A percentile compares a stretch with the other conserved stretches of the same genome.
Conservation (phyloP, 2,888 invertebrate genomes). For the Mesochorus sp. region DNA sequence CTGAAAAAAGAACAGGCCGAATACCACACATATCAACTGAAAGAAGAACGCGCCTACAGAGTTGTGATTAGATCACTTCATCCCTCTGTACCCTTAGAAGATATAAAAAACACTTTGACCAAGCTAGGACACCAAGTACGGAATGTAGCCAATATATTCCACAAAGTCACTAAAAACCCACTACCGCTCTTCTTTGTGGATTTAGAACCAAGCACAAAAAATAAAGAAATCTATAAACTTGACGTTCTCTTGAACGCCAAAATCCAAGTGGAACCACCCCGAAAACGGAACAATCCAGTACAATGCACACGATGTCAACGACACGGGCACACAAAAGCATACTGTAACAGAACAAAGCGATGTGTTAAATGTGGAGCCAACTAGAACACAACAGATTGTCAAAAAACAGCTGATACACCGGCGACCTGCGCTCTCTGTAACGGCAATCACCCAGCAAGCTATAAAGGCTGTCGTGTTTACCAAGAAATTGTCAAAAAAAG, state of each 20-base stretch:
- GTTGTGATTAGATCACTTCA: constrained; percentile 59
- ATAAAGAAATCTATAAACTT: constrained; percentile 59
- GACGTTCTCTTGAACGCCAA: constrained; percentile 39
- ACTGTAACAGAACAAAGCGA: constrained; percentile 25
- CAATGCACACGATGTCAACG: constrained; percentile 44
- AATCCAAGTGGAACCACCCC: constrained; percentile 54
- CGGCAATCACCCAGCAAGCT: constrained; percentile 9
- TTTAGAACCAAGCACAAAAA: constrained; percentile 56
- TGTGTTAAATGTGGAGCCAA: constrained; percentile 57
- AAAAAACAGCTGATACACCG: constrained; percentile 3
- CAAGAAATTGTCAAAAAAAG: constrained; percentile 16
- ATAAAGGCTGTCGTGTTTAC: constrained; percentile 21
- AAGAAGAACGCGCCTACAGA: constrained; percentile 49
- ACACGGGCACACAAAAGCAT: constrained; percentile 24
- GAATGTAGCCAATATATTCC: constrained; percentile 50
- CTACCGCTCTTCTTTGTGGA: constrained; percentile 61
- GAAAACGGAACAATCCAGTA: constrained; percentile 30
- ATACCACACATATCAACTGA: constrained; percentile 59
- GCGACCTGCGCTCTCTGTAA: constrained; percentile 33
- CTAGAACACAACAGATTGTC: constrained; percentile 45
- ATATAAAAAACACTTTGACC: constrained; percentile 48
- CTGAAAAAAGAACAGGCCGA: constrained; percentile 24
- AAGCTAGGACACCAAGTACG: constrained; percentile 53
- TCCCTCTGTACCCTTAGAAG: constrained; percentile 35
- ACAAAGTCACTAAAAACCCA: constrained; percentile 53